Base-by-base conservation (phyloP, 1,140 invertebrate species). In the Trissolcus basalis region DNA sequence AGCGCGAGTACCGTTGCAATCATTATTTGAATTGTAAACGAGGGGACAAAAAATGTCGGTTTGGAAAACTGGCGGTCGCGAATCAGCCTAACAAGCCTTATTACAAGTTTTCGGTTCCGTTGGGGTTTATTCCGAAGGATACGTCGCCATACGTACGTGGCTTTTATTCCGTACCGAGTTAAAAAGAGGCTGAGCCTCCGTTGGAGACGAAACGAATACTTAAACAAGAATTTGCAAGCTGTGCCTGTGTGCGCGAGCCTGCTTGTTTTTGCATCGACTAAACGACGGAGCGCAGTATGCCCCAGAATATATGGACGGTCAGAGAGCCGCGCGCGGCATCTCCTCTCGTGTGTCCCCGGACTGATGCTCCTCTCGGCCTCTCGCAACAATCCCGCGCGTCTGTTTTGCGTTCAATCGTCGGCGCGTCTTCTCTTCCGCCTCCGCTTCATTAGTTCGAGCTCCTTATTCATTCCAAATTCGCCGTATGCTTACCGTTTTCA, bases 371-470 rank as follows among this genome's bases (percentile, higher is more conserved):
- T 3, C 19, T 27, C 19, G 19, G 6, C 2, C 19, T n/a, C n/a
- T n/a, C 19, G 19, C 19, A 27, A 27, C 6, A 27, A 27, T 27
- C 19, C 2, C 19, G 19, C 19, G 19, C 19, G 19, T 27, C 50
- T 65, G 49, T 68, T 58, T 58, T 51, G 67, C 69, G 69, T 72
- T 69, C 41, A 71, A 67, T 77, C 74, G 56, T n/a, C 33, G 12
- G 33, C 36, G 13, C 50, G 12, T 48, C 35, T 63, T 41, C 47
- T 50, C 74, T 77, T 72, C 68, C 68, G 68, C 63, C 74, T 77
- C 33, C 48, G 68, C 54, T 68, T 77, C 68, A 53, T 77, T 77
- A 77, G 73, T 56, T 55, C 61, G 15, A 41, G 19, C 65, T 71
- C 60, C 56, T 77, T 63, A 68, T 68, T 68, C 67, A 54, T 50